Evolutionary conservation across 92 coral and sea anemone species (phyloP).

Genomic region (Parazoanthus darwini): DNA sequence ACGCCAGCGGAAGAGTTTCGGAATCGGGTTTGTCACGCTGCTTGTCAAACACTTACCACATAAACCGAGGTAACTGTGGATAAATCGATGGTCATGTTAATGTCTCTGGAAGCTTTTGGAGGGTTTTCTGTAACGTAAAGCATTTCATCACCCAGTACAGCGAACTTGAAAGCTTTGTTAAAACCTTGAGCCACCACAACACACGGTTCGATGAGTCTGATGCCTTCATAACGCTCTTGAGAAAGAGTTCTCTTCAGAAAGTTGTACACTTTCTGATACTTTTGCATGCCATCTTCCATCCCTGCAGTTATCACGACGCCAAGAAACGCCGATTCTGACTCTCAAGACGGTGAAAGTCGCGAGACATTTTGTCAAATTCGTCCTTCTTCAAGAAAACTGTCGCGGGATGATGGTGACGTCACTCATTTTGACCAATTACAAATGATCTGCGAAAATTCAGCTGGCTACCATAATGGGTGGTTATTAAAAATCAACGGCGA

Average conservation of each 20-base stretch:
- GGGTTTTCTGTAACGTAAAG: constrained; percentile 95
- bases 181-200: constrained; percentile 84
- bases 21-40: constrained; percentile 23
- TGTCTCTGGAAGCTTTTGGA: constrained; percentile 82
- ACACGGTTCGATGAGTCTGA: constrained; percentile 94
- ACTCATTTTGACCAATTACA: constrained; percentile 15
- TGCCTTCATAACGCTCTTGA: constrained; percentile 82
- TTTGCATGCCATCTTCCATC: constrained; percentile 79
- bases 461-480: neutral
- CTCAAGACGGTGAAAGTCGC: neutral
- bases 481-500: too few species aligned
- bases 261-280: constrained; percentile 93
- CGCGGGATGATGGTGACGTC: constrained; percentile 9
- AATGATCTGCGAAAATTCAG: neutral
- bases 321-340: neutral
- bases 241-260: constrained; percentile 86
- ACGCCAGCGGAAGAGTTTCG: neutral
- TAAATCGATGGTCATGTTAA: constrained; percentile 73
- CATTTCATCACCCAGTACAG: constrained; percentile 85
- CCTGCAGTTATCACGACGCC: neutral
- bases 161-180: constrained; percentile 90
- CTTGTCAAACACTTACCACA: constrained; percentile 70
- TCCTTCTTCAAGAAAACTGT: neutral
- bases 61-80: constrained; percentile 77
- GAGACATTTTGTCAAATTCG: neutral